phyloP scores from a whole-genome alignment of 2,797 vertebrate species.

The Leuciscus waleckii region DNA sequence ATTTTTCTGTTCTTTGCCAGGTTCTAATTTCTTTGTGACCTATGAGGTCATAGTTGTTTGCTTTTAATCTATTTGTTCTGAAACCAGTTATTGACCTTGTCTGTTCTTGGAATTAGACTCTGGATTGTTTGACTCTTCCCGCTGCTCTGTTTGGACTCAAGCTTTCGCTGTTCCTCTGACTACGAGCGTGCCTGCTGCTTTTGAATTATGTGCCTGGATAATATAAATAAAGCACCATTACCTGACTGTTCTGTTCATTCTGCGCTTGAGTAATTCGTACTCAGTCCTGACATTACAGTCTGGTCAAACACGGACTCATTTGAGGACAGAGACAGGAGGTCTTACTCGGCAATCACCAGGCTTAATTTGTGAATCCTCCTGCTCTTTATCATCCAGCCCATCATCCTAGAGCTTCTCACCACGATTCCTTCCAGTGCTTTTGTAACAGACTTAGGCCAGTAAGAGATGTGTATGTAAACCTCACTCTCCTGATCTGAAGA shows the following conservation, averaged over 20 bases:
- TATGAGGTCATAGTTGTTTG: not conserved
- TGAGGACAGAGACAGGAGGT: conserved; percentile 3
- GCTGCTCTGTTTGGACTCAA: conserved; percentile 33
- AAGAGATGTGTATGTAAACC: no score
- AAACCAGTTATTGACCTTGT: conserved; percentile 13
- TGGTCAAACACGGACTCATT: conserved; percentile 22
- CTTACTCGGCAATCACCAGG: not conserved
- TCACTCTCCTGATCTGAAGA: no score
- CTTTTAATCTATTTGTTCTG: conserved; percentile 19
- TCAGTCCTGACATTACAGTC: conserved; percentile 22
- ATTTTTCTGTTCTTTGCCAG: not conserved
- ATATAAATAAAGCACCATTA: conserved; percentile 33
- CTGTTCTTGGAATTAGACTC: conserved; percentile 26
- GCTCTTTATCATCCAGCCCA: not conserved
- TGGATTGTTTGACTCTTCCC: conserved; percentile 30
- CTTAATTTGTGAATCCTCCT: not conserved
- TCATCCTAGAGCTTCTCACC: not conserved
- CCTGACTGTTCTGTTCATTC: conserved; percentile 30
- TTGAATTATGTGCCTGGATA: conserved; percentile 20
- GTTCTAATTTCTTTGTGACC: not conserved
- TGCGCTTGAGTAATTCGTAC: conserved; percentile 8
- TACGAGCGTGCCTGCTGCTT: conserved; percentile 31
- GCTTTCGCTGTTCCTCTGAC: conserved; percentile 27
- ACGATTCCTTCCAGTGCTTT: not conserved
- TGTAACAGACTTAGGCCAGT: no score